Conservation (phyloP, 2,113 vertebrate species). For the Rafetus swinhoei region DNA sequence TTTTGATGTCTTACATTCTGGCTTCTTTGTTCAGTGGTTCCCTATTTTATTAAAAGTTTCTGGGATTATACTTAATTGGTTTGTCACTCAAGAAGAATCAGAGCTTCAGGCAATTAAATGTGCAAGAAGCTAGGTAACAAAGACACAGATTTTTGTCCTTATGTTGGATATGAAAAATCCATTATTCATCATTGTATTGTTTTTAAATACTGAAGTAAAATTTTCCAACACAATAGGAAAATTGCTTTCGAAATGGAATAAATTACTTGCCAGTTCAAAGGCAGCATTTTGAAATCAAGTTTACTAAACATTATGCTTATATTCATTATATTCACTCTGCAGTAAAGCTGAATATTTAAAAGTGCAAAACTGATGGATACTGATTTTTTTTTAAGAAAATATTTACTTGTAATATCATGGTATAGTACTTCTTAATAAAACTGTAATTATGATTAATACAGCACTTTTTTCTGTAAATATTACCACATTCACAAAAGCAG, state of each 20-base stretch:
- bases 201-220: conserved; percentile 83
- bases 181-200: conserved; percentile 85
- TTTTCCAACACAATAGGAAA: conserved; percentile 81
- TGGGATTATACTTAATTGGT: conserved; percentile 81
- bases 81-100: conserved; percentile 80
- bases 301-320: conserved; percentile 57
- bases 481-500: background rate
- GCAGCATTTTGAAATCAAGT: conserved; percentile 71
- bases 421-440: background rate
- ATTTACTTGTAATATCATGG: background rate
- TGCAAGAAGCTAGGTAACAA: conserved; percentile 79
- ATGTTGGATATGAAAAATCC: conserved; percentile 80
- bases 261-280: conserved; percentile 78
- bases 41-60: conserved; percentile 76
- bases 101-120: conserved; percentile 78
- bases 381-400: background rate
- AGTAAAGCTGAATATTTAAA: conserved; percentile 22
- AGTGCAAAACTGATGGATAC: background rate
- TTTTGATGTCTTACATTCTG: conserved; percentile 70
- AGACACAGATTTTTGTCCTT: conserved; percentile 77
- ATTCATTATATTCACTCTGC: conserved; percentile 55
- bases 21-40: conserved; percentile 76
- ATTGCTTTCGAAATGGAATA: conserved; percentile 82
- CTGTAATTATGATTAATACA: background rate
- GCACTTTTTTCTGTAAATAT: background rate